Evolutionary conservation across 2,113 vertebrate species (phyloP).

Genomic region (Oncorhynchus mykiss): DNA sequence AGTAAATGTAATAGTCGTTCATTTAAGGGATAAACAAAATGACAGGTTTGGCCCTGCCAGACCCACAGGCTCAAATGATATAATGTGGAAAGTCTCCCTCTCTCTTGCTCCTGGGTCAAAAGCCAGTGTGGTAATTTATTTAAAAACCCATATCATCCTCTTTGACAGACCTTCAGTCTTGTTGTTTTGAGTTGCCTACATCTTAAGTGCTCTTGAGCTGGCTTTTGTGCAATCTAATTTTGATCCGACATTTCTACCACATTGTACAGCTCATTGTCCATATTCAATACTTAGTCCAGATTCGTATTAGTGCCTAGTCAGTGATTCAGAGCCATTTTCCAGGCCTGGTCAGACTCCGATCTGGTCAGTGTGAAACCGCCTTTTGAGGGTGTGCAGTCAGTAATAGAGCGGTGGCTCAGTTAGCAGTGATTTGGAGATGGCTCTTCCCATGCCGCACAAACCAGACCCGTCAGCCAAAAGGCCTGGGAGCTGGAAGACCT

Average conservation of each 20-base stretch:
- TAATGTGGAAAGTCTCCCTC: slow-evolving; percentile 54
- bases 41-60: slow-evolving; percentile 62
- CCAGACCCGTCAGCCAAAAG: slow-evolving; percentile 16
- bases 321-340: slow-evolving; percentile 48
- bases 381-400: neutral
- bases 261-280: neutral
- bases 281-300: slow-evolving; percentile 13
- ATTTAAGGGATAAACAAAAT: slow-evolving; percentile 69
- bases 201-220: neutral
- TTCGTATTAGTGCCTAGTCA: slow-evolving; percentile 28
- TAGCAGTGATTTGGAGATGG: slow-evolving; percentile 20
- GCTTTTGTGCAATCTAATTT: neutral
- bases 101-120: slow-evolving; percentile 7
- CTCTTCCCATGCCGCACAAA: slow-evolving; percentile 20
- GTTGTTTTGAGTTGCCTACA: neutral
- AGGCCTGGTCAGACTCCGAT: slow-evolving; percentile 16
- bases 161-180: neutral
- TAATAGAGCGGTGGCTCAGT: slow-evolving; percentile 37
- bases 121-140: slow-evolving; percentile 19
- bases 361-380: slow-evolving; percentile 5
- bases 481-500: slow-evolving; percentile 12
- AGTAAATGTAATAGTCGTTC: slow-evolving; percentile 59
- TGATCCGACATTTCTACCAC: neutral
- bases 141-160: neutral
- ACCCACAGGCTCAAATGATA: slow-evolving; percentile 53